A percentile compares a stretch with the other conserved stretches of the same genome.
These are phyloP conservation scores for Dermolepida albohirtum DNA, from an alignment of 2,888 invertebrate species.

Conservation along the genomic window DNA sequence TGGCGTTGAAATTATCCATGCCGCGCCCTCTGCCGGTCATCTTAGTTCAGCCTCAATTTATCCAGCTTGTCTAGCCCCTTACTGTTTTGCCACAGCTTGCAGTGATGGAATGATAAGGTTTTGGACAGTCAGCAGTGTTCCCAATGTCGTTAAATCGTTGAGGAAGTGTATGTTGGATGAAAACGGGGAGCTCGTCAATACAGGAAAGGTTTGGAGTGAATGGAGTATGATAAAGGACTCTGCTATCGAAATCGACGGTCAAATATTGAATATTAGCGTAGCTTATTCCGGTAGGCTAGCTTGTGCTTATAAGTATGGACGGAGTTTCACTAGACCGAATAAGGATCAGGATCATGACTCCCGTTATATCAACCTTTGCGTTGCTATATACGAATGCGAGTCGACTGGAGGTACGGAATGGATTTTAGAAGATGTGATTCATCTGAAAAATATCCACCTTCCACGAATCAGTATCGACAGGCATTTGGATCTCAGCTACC, in stretches of 20 bases:
- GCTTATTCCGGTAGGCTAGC: conserved; percentile 98
- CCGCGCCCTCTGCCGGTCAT: conserved; percentile 96
- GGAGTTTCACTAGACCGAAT: conserved; percentile 86
- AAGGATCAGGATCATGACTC: conserved; percentile 74
- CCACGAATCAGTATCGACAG: conserved; percentile 85
- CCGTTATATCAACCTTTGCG: conserved; percentile 89
- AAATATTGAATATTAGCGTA: conserved; percentile 92
- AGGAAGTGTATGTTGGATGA: conserved; percentile 60
- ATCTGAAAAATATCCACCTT: conserved; percentile 90
- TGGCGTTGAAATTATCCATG: conserved; percentile 92
- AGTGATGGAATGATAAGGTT: conserved; percentile 92
- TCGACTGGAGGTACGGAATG: conserved; percentile 96
- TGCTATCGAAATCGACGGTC: conserved; percentile 74
- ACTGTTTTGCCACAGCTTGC: conserved; percentile 95
- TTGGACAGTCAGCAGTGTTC: conserved; percentile 72
- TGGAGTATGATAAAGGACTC: conserved; percentile 70
- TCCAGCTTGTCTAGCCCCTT: conserved; percentile 98
- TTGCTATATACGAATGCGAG: conserved; percentile 99
- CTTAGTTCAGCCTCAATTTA: conserved; percentile 97
- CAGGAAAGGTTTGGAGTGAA: conserved; percentile 62
- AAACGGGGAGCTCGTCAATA: conserved; percentile 60
- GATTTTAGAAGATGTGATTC: conserved; percentile 95
- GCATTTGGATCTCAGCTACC: conserved; percentile 84
- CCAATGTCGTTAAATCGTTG: conserved; percentile 54
- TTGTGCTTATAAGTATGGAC: conserved; percentile 95